Evolutionary conservation across 2,797 vertebrate species (phyloP).

Genomic region (Petrocephalus schoutedeni): DNA sequence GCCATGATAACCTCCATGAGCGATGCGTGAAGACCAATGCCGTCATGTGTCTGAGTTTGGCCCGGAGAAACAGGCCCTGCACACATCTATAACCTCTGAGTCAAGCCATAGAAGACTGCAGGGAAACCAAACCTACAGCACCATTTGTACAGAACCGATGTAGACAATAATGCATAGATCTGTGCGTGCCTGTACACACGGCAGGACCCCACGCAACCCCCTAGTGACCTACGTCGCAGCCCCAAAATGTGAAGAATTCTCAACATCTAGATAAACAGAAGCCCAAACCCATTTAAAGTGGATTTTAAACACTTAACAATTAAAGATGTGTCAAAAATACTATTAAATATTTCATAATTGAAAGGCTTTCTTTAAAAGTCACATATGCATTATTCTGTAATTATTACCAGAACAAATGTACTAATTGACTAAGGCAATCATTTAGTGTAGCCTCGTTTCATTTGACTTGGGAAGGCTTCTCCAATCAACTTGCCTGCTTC

Average conservation of each 20-base stretch:
- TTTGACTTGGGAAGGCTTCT: neutral
- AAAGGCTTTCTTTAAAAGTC: neutral
- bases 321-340: neutral
- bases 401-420: neutral
- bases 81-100: constrained; percentile 7
- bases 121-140: constrained; percentile 21
- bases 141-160: constrained; percentile 17
- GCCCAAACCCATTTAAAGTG: neutral
- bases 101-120: constrained; percentile 26
- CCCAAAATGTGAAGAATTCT: neutral
- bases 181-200: too few species aligned
- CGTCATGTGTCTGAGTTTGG: neutral
- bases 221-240: neutral
- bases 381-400: neutral
- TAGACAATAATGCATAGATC: neutral
- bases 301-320: neutral
- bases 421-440: neutral
- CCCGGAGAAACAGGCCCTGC: neutral
- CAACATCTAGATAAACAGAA: neutral
- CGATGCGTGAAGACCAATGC: neutral
- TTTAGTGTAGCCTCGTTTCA: neutral
- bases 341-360: neutral
- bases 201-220: neutral
- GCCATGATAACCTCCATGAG: neutral
- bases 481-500: too few species aligned